Evolutionary conservation across 1,140 invertebrate genomes (phyloP), one percentile per base, ranked within the genome.

Genomic region (Nephotettix cincticeps): DNA sequence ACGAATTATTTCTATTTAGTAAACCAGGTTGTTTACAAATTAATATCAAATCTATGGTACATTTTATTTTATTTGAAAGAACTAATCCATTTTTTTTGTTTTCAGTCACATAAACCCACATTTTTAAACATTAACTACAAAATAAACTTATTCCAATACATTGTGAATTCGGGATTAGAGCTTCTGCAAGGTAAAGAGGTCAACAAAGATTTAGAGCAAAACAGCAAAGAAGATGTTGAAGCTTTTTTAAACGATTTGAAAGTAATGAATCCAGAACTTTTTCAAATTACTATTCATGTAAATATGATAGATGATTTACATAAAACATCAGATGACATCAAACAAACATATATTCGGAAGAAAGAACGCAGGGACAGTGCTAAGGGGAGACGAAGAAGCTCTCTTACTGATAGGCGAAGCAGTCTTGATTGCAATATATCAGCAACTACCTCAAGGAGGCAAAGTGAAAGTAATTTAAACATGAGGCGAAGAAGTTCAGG

Each of bases 381-480:
- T 11, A 61, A 61, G 25, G 56, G 28, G 28, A 61, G 28, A 29
- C 9, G 56, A n/a, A 61, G 56, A 61, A 27, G 28, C 4, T 61
- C 56, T n/a, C 3, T 23, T 6, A 61, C 23, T 25, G 11, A 23
- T 2, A 2, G 27, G 11, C 2, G 21, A 11, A 61, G 56, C n/a
- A 11, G 9, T 6, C 25, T 11, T 14, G 27, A 25, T 25, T 9
- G 9, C 56, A 89, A 88, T 70, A 82, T 86, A 68, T 85, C 86
- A 73, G 91, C 93, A 83, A 86, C 32, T 6, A 36, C 4, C 27
- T 14, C n/a, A n/a, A 2, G 27, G 9, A 21, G 56, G 6, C 56
- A 89, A 88, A 71, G 82, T 87, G 69, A 85, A 86, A 72, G 91
- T 93, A 83, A 86, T 93, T 30, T 88, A 86, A 80, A 85, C 86